Evolutionary conservation across 2,113 vertebrate genomes (phyloP), one percentile per base, ranked within the genome.

Genomic region (Phycodurus eques): DNA sequence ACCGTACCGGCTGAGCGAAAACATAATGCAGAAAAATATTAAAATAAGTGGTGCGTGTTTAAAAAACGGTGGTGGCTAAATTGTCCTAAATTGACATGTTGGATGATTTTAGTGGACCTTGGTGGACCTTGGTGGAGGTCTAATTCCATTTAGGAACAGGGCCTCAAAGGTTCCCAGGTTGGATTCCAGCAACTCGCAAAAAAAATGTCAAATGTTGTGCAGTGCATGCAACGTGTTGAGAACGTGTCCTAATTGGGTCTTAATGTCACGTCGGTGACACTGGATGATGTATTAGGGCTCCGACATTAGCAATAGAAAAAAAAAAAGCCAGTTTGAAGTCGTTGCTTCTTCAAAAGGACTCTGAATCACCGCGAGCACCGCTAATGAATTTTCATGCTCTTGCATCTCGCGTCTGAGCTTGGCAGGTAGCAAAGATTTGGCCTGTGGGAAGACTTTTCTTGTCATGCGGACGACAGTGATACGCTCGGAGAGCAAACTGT

Each of bases 331-430:
- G 59, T 61, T 61, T 33, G 59, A 61, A 61, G 59, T 35, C 0
- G 31, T 60, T 15, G 31, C 59, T 31, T 61, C 59, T 61, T 61
- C 31, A 61, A 61, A 35, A 61, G 31, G 56, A 59, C 59, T 6
- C 59, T 19, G 31, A 35, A 61, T 61, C 59, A 61, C 59, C 15
- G 14, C 31, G 15, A 61, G 59, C 31, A 31, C 59, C 27, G 31
- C 59, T 61, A 61, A 61, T 61, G 31, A 61, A 61, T 35, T 61
- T 61, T 61, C 59, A 61, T 33, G 59, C 31, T 61, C 59, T 59
- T 59, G 56, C 56, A 31, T 59, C 56, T 35, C 59, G 15, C 59
- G 15, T 61, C 59, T 61, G 31, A 61, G 31, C 31, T 61, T 61
- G 33, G 31, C 31, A 61, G 59, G 31, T 61, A 17, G 59, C 59